Evolutionary conservation across 1,140 invertebrate species (phyloP).

Genomic region (Myzus persicae): DNA sequence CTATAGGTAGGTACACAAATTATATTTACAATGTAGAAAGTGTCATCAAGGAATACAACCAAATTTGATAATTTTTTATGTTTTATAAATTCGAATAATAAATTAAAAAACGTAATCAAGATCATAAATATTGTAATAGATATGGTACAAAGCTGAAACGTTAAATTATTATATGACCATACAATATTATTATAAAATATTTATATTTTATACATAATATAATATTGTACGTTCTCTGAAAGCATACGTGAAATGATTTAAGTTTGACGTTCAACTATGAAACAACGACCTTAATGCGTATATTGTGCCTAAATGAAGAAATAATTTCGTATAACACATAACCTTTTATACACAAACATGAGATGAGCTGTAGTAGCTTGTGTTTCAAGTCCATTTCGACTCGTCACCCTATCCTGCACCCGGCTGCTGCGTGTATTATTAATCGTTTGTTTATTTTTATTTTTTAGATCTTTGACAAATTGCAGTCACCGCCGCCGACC

Average conservation of each 20-base stretch:
- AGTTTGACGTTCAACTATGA: not conserved
- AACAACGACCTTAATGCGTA: not conserved
- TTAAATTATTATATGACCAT: not conserved
- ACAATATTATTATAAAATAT: not conserved
- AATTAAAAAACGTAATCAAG: not conserved
- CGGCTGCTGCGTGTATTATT: not conserved
- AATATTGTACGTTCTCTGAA: not conserved
- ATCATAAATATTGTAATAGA: not conserved
- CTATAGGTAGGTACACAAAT: not conserved
- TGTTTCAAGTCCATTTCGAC: constrained; percentile 14
- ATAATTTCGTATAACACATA: not conserved
- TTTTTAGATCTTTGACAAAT: constrained; percentile 34
- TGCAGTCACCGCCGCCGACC: not conserved
- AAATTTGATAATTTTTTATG: constrained; percentile 14
- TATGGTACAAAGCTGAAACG: not conserved
- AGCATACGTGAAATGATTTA: not conserved
- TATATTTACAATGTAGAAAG: not conserved
- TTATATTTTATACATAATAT: not conserved
- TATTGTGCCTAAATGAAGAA: not conserved
- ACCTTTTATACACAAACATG: not conserved
- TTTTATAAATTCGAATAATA: constrained; percentile 7
- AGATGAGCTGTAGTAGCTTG: not conserved
- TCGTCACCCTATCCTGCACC: not conserved
- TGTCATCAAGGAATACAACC: not conserved
- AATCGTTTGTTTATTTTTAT: constrained; percentile 40